Evolutionary conservation across 2,888 invertebrate species (phyloP), one percentile per base, ranked within the genome.

Genomic region (Morinoia aosen): DNA sequence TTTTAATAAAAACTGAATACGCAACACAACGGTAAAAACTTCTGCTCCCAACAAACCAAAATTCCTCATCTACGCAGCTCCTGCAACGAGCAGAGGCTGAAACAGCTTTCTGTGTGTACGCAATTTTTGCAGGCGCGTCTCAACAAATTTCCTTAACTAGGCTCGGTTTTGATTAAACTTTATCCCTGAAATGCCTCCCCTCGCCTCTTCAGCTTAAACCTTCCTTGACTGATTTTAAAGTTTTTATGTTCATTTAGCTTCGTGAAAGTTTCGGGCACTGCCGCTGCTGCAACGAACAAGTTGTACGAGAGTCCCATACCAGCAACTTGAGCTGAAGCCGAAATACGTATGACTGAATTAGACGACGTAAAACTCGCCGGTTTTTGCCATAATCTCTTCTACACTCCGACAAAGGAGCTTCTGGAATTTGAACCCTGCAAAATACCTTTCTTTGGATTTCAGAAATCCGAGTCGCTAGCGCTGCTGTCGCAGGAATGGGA

Each of bases 171-270:
- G 76, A 76, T 76, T 76, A 76, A 76, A 76, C 76, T 76, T 76
- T 76, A 76, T 16, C 76, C 76, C 76, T 76, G 76, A 76, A 76
- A 76, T 76, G 76, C 76, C 33, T 76, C 25, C 76, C 76, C 76
- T 76, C 25, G 19, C 76, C 76, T 76, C 76, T 76, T 76, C 76
- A 76, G 76, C 76, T 76, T 76, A 76, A 33, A 76, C 76, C 76
- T 76, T 76, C 76, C 76, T 33, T 76, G 76, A 76, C 76, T 76
- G 76, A 33, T 76, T 76, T 76, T 76, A 76, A 76, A 76, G 76
- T 76, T 76, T 76, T 76, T 76, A 76, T 76, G 76, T 76, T 76
- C 76, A 76, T 76, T 76, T 76, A 76, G 76, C 76, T 76, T 76
- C 76, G 76, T 76, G 25, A 76, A 76, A 76, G 76, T 76, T 76